Percentiles rank a stretch among this genome's conserved stretches.
Evolutionary conservation across 2,797 vertebrate genomes (phyloP).

Genomic region (Pogoniulus pusillus): DNA sequence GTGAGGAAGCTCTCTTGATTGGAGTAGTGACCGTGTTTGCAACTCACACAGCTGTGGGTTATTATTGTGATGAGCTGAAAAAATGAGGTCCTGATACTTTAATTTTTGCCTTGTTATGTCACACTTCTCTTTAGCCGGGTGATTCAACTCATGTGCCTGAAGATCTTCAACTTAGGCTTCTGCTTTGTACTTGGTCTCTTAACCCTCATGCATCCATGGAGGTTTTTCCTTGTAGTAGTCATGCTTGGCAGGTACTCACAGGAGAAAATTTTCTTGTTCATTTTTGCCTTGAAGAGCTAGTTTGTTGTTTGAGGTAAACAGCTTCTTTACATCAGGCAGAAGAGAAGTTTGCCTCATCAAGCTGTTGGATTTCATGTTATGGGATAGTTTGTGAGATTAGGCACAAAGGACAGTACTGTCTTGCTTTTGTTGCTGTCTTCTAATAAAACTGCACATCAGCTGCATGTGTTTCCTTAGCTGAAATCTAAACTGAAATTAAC

Average conservation of each 20-base stretch:
- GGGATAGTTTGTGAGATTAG: background rate
- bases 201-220: background rate
- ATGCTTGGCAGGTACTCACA: background rate
- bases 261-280: background rate
- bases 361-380: background rate
- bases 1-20: background rate
- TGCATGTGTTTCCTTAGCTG: background rate
- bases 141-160: background rate
- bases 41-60: background rate
- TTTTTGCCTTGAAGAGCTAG: slow-evolving; percentile 12
- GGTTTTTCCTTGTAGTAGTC: background rate
- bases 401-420: background rate
- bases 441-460: background rate
- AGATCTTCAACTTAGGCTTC: background rate
- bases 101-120: background rate
- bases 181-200: background rate
- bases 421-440: background rate
- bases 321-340: background rate
- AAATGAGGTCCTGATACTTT: background rate
- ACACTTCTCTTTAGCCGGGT: background rate
- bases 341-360: background rate
- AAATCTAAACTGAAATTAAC: background rate
- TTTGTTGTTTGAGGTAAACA: background rate
- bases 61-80: background rate
- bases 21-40: background rate